These are phyloP conservation scores for Nannoperca australis DNA, from an alignment of 2,797 vertebrate species.

Conservation along the genomic window DNA sequence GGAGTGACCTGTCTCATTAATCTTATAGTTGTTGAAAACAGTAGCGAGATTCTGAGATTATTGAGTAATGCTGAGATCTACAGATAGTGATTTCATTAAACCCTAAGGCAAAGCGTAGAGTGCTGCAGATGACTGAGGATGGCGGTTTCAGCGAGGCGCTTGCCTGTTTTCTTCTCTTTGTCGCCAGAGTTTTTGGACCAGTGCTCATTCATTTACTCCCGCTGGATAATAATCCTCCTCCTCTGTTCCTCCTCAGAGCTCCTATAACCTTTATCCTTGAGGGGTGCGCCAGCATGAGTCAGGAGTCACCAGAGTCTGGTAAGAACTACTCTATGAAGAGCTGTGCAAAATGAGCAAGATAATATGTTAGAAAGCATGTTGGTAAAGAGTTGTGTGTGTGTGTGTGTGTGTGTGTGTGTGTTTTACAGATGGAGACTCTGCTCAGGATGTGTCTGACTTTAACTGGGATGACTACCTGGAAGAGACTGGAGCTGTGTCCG, in stretches of 20 bases:
- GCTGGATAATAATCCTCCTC: constrained; percentile 34
- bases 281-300: constrained; percentile 83
- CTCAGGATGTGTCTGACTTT: constrained; percentile 93
- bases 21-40: constrained; percentile 8
- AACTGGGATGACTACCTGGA: constrained; percentile 99
- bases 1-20: constrained; percentile 22
- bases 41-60: background rate
- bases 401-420: constrained; percentile 22
- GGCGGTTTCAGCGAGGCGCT: background rate
- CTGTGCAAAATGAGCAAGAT: constrained; percentile 42
- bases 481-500: constrained; percentile 91
- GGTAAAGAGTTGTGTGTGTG: constrained; percentile 16
- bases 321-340: constrained; percentile 60
- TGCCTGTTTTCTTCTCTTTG: constrained; percentile 17
- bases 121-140: constrained; percentile 3
- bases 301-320: constrained; percentile 85
- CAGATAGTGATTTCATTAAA: background rate
- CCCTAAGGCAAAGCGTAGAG: background rate
- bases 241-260: constrained; percentile 69
- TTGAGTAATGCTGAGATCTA: background rate
- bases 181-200: constrained; percentile 28
- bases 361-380: constrained; percentile 31
- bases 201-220: constrained; percentile 32
- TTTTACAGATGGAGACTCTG: constrained; percentile 90
- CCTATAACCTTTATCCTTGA: constrained; percentile 66